Conservation (phyloP, 2,888 invertebrate genomes). For the Drosophila quasianomalipes region DNA sequence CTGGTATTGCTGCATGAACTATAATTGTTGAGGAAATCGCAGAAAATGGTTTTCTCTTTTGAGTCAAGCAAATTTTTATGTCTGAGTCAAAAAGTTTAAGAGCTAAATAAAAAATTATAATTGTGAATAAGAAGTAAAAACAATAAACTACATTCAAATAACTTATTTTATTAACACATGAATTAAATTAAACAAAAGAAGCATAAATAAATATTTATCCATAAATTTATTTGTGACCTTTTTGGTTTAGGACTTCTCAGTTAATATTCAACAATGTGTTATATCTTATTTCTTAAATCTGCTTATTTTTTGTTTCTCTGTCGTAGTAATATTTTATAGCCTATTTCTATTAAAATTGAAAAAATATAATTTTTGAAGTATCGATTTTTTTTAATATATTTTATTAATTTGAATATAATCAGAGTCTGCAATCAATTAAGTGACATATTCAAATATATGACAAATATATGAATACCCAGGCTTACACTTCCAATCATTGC, state of each 20-base stretch:
- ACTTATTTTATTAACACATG: rapidly evolving
- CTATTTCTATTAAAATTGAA: neutral
- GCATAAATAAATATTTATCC: too few relatives aligned
- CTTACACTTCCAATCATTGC: slow-evolving; percentile 26
- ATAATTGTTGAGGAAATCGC: neutral
- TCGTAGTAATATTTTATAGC: neutral
- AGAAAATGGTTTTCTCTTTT: neutral
- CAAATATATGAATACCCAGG: too few relatives aligned
- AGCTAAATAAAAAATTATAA: neutral
- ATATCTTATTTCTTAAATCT: neutral
- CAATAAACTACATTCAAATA: neutral
- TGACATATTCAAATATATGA: neutral
- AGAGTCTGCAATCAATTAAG: neutral
- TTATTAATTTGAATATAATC: neutral
- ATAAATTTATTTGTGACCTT: too few relatives aligned
- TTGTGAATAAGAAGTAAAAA: neutral
- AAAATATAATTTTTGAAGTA: neutral
- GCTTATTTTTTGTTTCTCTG: neutral
- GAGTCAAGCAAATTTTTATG: neutral
- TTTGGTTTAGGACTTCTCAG: neutral
- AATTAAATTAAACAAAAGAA: neutral
- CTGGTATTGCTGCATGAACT: neutral
- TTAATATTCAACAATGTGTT: neutral
- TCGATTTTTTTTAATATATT: neutral
- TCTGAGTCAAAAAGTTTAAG: neutral